These are phyloP conservation scores for Parapsyche elsis DNA, from an alignment of 1,140 invertebrate species.

Conservation along the genomic window DNA sequence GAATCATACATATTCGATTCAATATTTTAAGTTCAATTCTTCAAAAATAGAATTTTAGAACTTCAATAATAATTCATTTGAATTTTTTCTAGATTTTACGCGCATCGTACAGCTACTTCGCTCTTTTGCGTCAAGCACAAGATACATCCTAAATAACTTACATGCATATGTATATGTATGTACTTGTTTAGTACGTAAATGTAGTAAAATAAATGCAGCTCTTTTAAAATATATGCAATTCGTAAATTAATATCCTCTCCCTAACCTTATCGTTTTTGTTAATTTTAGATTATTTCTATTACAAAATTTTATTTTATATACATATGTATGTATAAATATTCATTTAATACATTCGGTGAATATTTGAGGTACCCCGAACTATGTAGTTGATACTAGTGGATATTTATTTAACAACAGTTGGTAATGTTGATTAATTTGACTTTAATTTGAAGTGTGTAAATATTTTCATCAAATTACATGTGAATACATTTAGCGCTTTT, in stretches of 20 bases:
- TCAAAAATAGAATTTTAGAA: too few species aligned
- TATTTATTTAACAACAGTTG: too few species aligned
- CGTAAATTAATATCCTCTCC: background rate
- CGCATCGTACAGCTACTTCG: constrained; percentile 56
- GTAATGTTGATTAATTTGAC: too few species aligned
- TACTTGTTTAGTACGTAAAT: too few species aligned
- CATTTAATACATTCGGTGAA: too few species aligned
- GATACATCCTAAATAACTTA: background rate
- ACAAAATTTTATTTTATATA: background rate
- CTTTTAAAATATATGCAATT: background rate
- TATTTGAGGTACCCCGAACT: too few species aligned
- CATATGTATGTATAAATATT: background rate
- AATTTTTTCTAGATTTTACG: constrained; percentile 50
- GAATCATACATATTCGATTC: too few species aligned
- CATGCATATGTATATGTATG: background rate
- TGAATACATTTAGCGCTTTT: too few species aligned
- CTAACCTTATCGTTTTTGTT: background rate
- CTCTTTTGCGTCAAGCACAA: constrained; percentile 50
- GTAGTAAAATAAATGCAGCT: background rate
- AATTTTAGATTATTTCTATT: background rate
- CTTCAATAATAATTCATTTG: background rate
- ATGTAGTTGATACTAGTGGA: too few species aligned
- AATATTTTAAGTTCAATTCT: too few species aligned
- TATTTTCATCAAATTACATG: too few species aligned
- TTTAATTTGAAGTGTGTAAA: too few species aligned